A percentile compares a stretch with the other conserved stretches of the same genome.
Conservation (phyloP, 1,140 invertebrate species). For the Colletes latitarsis region DNA sequence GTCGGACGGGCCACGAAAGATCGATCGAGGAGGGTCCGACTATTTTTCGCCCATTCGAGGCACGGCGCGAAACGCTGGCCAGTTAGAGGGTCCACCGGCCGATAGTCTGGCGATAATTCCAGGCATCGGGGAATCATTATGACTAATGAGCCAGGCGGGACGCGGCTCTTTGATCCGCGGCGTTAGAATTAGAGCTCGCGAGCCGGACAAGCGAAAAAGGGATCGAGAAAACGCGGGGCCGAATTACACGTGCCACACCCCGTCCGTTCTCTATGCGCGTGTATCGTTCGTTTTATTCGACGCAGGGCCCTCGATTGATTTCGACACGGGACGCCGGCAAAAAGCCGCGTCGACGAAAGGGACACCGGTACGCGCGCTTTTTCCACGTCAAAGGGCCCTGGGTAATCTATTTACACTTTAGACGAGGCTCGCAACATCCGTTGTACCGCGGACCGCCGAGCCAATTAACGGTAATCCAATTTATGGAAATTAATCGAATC, state of each 20-base stretch:
- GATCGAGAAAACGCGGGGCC: constrained; percentile 1
- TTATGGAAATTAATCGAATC: constrained; percentile 1
- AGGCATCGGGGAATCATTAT: constrained; percentile 54
- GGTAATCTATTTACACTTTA: constrained; percentile 6
- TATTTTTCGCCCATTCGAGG: not conserved
- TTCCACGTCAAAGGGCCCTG: not conserved
- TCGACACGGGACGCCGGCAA: not conserved
- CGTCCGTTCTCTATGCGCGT: constrained; percentile 5
- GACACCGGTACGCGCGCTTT: constrained; percentile 7
- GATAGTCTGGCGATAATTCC: constrained; percentile 45
- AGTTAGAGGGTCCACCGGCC: not conserved
- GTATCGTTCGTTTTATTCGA: not conserved
- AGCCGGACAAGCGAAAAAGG: not conserved
- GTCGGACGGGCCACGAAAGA: too few relatives aligned
- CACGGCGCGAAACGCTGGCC: not conserved
- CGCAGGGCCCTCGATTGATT: not conserved
- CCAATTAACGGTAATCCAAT: constrained; percentile 6
- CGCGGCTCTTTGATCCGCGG: constrained; percentile 53
- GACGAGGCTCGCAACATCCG: not conserved
- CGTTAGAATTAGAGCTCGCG: constrained; percentile 50
- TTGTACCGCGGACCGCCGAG: not conserved
- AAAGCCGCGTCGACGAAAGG: too few relatives aligned
- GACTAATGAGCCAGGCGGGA: constrained; percentile 57
- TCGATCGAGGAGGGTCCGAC: too few relatives aligned
- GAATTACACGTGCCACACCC: constrained; percentile 27